Evolutionary conservation across 1,140 invertebrate genomes (phyloP), one percentile per base, ranked within the genome.

Genomic region (Drosophila jambulina): DNA sequence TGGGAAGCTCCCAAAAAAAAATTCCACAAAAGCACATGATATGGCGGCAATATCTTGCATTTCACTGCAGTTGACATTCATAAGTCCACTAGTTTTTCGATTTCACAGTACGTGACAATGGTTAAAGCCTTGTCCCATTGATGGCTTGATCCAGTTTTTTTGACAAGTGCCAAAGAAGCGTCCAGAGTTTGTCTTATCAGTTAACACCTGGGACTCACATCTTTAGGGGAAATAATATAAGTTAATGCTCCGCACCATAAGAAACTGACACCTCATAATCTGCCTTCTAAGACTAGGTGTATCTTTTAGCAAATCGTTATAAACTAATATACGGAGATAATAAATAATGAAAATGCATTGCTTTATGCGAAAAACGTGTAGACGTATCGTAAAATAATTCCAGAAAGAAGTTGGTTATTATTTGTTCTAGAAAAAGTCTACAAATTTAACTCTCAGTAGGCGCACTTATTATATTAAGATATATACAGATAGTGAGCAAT

Each of bases 31-130:
- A 57, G 34, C 61, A 65, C 54, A 29, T 38, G 51, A 42, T 64
- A 64, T 45, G 42, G 46, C 54, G 29, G 43, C 42, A 15, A 40
- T n/a, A 64, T 77, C 75, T 77, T 77, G 75, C 74, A 77, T 68
- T 77, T 76, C 42, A 76, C 56, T 68, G 62, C 62, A 76, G 48
- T 77, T 60, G 75, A 68, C 75, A 77, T 77, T 77, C 75, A 53
- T 69, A 77, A 77, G 36, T 60, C 75, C 25, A 49, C 62, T 23
- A 61, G 48, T 48, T 68, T 75, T 53, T 36, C 32, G 42, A 56
- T 60, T 53, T 38, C 27, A 32, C 19, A 38, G 38, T 64, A 76
- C 71, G 74, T 76, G 74, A 76, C 62, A 40, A 45, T 27, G 72
- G 42, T 7, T 46, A 23, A 67, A 42, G 61, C 58, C 59, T 48